These are phyloP conservation scores for Hedya salicella DNA, from an alignment of 2,888 invertebrate species.

Conservation along the genomic window DNA sequence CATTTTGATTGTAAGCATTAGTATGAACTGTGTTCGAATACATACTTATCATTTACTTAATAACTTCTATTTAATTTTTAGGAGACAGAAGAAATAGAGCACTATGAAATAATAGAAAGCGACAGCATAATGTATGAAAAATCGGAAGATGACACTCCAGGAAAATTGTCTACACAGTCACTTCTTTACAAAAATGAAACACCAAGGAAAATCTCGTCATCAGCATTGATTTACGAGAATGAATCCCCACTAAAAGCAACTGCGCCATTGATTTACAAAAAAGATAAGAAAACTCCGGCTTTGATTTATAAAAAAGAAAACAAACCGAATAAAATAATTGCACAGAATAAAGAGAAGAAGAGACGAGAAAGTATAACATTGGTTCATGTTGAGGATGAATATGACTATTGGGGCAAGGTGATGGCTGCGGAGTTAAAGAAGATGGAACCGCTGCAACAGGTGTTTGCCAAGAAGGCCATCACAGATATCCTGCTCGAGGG, in stretches of 20 bases:
- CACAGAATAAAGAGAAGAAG: too few species aligned
- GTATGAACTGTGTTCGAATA: too few species aligned
- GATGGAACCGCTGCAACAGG: constrained; percentile 11
- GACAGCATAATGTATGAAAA: not conserved
- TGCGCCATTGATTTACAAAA: too few species aligned
- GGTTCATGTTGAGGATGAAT: not conserved
- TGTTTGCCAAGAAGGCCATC: constrained; percentile 27
- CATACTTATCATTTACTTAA: too few species aligned
- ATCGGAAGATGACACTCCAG: not conserved
- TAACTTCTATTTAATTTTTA: not conserved
- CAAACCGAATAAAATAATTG: too few species aligned
- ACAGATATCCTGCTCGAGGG: constrained; percentile 23
- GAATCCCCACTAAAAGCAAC: too few species aligned
- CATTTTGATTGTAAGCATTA: too few species aligned
- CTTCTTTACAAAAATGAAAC: not conserved
- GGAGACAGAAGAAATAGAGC: not conserved
- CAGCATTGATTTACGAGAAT: not conserved
- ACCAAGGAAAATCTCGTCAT: not conserved
- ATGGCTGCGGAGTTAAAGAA: constrained; percentile 26
- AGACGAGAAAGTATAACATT: not conserved
- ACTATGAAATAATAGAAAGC: not conserved
- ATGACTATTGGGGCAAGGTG: constrained; percentile 24
- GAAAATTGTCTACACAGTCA: not conserved
- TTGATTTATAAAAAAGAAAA: too few species aligned
- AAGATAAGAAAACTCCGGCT: too few species aligned